phyloP scores from a whole-genome alignment of 2,797 vertebrate genomes.

The Streptopelia turtur region DNA sequence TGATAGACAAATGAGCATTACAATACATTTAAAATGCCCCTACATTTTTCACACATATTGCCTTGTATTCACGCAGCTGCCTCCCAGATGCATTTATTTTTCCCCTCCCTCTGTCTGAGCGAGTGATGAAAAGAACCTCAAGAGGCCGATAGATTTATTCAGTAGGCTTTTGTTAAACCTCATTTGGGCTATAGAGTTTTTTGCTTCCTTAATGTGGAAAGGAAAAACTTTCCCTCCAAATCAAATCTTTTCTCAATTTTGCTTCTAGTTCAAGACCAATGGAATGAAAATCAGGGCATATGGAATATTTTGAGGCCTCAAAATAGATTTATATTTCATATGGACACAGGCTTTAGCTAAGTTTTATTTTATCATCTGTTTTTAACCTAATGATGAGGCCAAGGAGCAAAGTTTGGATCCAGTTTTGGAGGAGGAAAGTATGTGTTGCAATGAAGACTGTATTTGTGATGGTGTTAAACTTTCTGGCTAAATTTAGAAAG shows the following conservation, averaged over 20 bases:
- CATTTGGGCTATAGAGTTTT: neutral
- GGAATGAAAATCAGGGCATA: slow-evolving; percentile 9
- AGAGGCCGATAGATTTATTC: neutral
- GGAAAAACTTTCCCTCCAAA: neutral
- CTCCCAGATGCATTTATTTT: neutral
- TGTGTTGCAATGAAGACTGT: neutral
- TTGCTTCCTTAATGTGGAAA: neutral
- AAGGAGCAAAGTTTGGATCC: slow-evolving; percentile 19
- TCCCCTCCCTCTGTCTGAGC: neutral
- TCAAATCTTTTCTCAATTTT: slow-evolving; percentile 4
- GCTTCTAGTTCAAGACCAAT: neutral
- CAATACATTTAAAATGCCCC: neutral
- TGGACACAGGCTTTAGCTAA: neutral
- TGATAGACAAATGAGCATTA: neutral
- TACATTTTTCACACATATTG: neutral
- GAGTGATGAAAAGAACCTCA: neutral
- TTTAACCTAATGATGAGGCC: slow-evolving; percentile 39
- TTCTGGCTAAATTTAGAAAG: slow-evolving; percentile 24
- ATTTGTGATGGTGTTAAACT: slow-evolving; percentile 7
- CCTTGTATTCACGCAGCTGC: neutral
- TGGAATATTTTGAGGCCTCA: neutral
- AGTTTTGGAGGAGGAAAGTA: neutral
- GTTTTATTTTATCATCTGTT: slow-evolving; percentile 41
- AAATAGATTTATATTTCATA: slow-evolving; percentile 30
- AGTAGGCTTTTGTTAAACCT: neutral